Conservation (phyloP, 2,888 invertebrate species). For the Amphipyra tragopoginis region DNA sequence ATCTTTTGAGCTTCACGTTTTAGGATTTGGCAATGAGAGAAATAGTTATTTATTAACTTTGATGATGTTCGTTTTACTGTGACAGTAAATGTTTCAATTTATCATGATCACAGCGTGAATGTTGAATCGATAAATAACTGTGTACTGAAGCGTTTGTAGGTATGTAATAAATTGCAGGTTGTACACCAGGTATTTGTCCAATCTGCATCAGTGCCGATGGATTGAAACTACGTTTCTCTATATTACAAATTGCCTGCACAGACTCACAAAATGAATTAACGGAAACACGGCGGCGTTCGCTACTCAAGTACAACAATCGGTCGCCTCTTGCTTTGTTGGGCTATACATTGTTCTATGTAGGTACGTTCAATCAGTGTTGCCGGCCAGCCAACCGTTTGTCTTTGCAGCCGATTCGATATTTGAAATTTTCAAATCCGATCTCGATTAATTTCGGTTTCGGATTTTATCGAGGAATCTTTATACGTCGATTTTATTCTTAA, state of each 20-base stretch:
- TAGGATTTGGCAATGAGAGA: background rate
- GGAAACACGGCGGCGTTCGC: slow-evolving; percentile 15
- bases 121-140: slow-evolving; percentile 10
- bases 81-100: background rate
- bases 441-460: slow-evolving; percentile 20
- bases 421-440: slow-evolving; percentile 12
- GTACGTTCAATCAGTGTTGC: slow-evolving; percentile 28
- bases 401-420: slow-evolving; percentile 5
- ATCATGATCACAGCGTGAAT: slow-evolving; percentile 5
- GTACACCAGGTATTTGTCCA: slow-evolving; percentile 30
- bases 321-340: slow-evolving; percentile 41
- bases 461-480: slow-evolving; percentile 4
- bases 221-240: slow-evolving; percentile 19
- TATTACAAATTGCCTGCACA: slow-evolving; percentile 37
- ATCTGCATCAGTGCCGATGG: slow-evolving; percentile 29
- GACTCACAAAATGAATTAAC: slow-evolving; percentile 48
- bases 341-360: slow-evolving; percentile 12
- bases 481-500: too few species aligned
- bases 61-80: background rate
- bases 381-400: slow-evolving; percentile 19
- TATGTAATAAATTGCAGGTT: slow-evolving; percentile 28
- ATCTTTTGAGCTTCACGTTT: background rate
- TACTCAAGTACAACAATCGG: slow-evolving; percentile 36
- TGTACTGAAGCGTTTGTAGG: slow-evolving; percentile 7
- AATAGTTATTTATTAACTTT: too few species aligned